Conservation (phyloP, 2,113 vertebrate genomes). For the Dasyurus viverrinus region DNA sequence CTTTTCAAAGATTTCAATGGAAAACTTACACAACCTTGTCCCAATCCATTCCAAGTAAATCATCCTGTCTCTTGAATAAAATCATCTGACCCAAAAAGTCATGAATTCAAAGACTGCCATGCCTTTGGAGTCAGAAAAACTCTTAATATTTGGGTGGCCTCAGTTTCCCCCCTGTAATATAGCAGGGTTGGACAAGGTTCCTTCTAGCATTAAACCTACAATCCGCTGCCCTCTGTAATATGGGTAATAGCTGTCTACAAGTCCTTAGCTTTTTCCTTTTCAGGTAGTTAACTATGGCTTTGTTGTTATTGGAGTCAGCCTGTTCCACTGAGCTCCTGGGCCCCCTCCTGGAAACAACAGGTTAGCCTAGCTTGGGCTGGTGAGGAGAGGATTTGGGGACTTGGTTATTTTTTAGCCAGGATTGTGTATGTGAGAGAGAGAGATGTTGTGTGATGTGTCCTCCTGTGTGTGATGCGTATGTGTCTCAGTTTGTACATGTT, state of each 20-base stretch:
- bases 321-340: slow-evolving; percentile 89
- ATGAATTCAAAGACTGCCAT: too few relatives aligned
- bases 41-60: neutral
- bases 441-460: too few relatives aligned
- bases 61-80: too few relatives aligned
- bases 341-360: slow-evolving; percentile 81
- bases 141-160: neutral
- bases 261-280: slow-evolving; percentile 11
- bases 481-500: too few relatives aligned
- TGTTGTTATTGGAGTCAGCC: slow-evolving; percentile 92
- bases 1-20: too few relatives aligned
- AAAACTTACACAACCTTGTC: too few relatives aligned
- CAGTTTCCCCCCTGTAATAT: neutral
- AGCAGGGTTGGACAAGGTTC: too few relatives aligned
- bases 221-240: neutral
- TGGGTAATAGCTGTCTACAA: neutral
- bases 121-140: too few relatives aligned
- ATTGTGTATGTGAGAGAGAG: too few relatives aligned
- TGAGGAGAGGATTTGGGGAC: neutral
- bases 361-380: slow-evolving; percentile 69
- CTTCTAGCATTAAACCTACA: too few relatives aligned
- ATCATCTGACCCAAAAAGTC: neutral
- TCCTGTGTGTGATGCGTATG: too few relatives aligned
- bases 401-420: too few relatives aligned
- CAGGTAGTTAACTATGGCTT: slow-evolving; percentile 97